Evolutionary conservation across 2,113 vertebrate species (phyloP).

Genomic region (Salvelinus namaycush): DNA sequence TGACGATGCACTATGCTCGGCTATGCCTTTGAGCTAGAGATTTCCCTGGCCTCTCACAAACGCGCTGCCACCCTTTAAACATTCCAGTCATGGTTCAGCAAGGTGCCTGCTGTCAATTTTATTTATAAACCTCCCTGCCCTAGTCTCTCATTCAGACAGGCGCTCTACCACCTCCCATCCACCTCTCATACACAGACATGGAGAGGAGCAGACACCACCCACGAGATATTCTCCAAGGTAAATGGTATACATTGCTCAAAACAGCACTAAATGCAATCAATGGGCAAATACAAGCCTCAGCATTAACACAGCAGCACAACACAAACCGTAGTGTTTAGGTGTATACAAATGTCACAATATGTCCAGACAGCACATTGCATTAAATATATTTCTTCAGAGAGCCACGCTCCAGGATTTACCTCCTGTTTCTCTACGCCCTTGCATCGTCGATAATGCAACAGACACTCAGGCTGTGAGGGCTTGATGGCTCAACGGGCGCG

Average conservation of each 20-base stretch:
- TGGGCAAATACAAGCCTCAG: constrained; percentile 56
- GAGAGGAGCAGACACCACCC: constrained; percentile 51
- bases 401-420: constrained; percentile 40
- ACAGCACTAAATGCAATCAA: constrained; percentile 62
- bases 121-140: constrained; percentile 72
- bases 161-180: constrained; percentile 35
- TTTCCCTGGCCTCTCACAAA: constrained; percentile 64
- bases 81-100: constrained; percentile 73
- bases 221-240: constrained; percentile 53
- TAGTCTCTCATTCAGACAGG: constrained; percentile 68
- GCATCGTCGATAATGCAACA: constrained; percentile 20
- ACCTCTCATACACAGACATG: constrained; percentile 30
- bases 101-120: constrained; percentile 75
- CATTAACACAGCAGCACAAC: constrained; percentile 43
- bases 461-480: constrained; percentile 36
- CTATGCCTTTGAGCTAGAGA: constrained; percentile 53
- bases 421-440: background rate
- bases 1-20: constrained; percentile 48
- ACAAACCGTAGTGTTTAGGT: constrained; percentile 45
- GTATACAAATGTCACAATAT: constrained; percentile 48
- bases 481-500: constrained; percentile 53
- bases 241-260: constrained; percentile 52
- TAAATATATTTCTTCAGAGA: constrained; percentile 32
- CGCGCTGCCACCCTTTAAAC: constrained; percentile 62
- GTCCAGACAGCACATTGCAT: constrained; percentile 19